Evolutionary conservation across 1,140 invertebrate species (phyloP), one percentile per base, ranked within the genome.

Genomic region (Semibalanus balanoides): DNA sequence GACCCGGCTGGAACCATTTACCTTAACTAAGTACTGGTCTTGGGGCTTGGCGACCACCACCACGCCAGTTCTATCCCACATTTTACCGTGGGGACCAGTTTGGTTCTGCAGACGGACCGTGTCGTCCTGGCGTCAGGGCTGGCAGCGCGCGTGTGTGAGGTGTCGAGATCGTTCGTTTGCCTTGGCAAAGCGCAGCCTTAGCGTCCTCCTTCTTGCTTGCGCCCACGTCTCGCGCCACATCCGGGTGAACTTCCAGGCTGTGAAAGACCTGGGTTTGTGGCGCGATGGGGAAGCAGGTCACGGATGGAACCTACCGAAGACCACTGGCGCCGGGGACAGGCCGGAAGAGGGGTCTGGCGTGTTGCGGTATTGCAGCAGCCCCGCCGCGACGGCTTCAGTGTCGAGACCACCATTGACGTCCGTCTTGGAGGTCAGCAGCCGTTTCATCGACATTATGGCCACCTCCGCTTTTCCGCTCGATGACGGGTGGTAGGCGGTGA

Each of bases 61-160:
- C 35, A 40, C 35, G 35, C 35, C 35, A 17, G 35, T 40, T 40
- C 35, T 40, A 17, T 40, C 35, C 35, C 35, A 40, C 35, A 5
- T 5, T 40, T 40, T 40, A 17, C 35, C 35, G 35, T 40, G 35
- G 35, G 35, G 35, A 17, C 35, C 35, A 40, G 35, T 40, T 17
- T 40, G 35, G 17, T 40, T 40, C 35, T 40, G 35, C 35, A 40
- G 35, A 17, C 35, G 35, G 35, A 40, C 35, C 35, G 35, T 40
- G 35, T 40, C 35, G 35, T 17, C 35, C n/a, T 17, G 35, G 35
- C 35, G 35, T 40, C 35, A 40, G 35, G 35, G 35, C 5, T 17
- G 94, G 94, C 73, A 93, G 84, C 82, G 95, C 93, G 3, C 92
- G 91, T 92, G 82, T 93, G 25, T 70, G 69, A 9, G 69, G 69